These are phyloP conservation scores for Nemapogon koenigi DNA, from an alignment of 2,888 invertebrate genomes.

Conservation along the genomic window DNA sequence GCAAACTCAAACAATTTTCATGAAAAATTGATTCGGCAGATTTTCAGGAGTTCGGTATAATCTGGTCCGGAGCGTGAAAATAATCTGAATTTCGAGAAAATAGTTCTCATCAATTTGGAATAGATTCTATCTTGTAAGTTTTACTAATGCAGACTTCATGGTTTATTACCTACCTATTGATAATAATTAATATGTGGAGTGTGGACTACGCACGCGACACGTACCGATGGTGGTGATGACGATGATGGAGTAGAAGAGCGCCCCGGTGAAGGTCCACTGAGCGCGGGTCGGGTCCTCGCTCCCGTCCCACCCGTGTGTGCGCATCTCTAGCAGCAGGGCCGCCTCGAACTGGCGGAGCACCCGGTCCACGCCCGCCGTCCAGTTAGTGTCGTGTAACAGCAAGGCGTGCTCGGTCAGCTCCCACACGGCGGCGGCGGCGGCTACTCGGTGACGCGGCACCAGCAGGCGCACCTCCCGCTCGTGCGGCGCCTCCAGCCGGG, in stretches of 20 bases:
- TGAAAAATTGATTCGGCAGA: too few relatives aligned
- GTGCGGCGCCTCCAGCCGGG: slow-evolving; percentile 75
- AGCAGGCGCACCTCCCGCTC: slow-evolving; percentile 68
- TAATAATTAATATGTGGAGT: too few relatives aligned
- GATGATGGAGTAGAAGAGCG: slow-evolving; percentile 93
- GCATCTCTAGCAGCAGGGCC: slow-evolving; percentile 81
- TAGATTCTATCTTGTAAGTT: too few relatives aligned
- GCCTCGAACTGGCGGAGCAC: slow-evolving; percentile 62
- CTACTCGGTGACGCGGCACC: not conserved
- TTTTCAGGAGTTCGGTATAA: too few relatives aligned
- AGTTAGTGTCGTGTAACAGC: slow-evolving; percentile 76
- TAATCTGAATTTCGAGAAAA: too few relatives aligned
- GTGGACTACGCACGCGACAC: too few relatives aligned
- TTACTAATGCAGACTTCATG: too few relatives aligned
- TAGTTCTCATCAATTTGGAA: too few relatives aligned
- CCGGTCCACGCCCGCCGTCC: slow-evolving; percentile 76
- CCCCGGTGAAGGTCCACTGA: slow-evolving; percentile 89
- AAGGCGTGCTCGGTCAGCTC: slow-evolving; percentile 67
- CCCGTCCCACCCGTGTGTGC: slow-evolving; percentile 90
- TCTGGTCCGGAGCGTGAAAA: too few relatives aligned
- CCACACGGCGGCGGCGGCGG: slow-evolving; percentile 70
- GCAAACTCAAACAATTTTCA: too few relatives aligned
- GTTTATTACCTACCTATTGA: too few relatives aligned
- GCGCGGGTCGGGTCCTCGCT: slow-evolving; percentile 67
- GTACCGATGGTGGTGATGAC: slow-evolving; percentile 96